A percentile compares a stretch with the other conserved stretches of the same genome.
Conservation (phyloP, 2,113 vertebrate species). For the Upupa epops region DNA sequence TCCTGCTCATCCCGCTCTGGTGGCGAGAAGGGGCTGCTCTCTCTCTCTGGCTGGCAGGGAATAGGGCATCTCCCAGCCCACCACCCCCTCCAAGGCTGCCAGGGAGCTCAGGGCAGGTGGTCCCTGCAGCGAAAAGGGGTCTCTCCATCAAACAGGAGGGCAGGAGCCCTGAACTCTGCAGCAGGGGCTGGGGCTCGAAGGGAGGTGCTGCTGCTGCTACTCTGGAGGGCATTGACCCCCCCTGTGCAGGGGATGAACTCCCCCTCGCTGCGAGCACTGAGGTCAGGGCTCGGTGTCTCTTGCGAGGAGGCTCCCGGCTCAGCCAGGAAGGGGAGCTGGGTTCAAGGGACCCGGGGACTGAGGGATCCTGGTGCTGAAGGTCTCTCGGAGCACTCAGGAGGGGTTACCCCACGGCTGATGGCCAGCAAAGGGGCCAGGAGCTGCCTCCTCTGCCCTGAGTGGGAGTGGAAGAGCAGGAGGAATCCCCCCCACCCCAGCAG, state of each 20-base stretch:
- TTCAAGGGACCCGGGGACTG: not conserved
- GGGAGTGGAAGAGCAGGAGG: rapidly evolving
- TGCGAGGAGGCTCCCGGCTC: not conserved
- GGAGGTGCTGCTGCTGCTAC: not conserved
- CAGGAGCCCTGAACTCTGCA: not conserved
- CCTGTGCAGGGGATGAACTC: not conserved
- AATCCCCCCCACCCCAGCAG: not conserved
- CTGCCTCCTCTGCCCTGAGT: not conserved
- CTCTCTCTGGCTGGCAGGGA: too few relatives aligned
- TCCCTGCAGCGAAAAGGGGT: not conserved
- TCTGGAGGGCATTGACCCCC: not conserved
- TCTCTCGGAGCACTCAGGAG: not conserved
- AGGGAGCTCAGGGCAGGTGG: too few relatives aligned
- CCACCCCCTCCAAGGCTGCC: too few relatives aligned
- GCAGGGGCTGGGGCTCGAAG: constrained; percentile 3
- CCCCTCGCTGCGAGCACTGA: rapidly evolving
- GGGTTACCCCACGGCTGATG: rapidly evolving
- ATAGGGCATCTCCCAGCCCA: too few relatives aligned
- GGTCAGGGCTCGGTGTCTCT: not conserved
- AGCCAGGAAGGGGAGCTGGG: not conserved
- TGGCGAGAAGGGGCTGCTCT: too few relatives aligned
- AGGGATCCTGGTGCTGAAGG: rapidly evolving
- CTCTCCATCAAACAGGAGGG: too few relatives aligned
- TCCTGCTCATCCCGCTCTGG: not conserved
- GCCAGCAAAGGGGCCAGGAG: not conserved